Base-by-base conservation (phyloP, 2,888 invertebrate genomes). In the Operophtera brumata region DNA sequence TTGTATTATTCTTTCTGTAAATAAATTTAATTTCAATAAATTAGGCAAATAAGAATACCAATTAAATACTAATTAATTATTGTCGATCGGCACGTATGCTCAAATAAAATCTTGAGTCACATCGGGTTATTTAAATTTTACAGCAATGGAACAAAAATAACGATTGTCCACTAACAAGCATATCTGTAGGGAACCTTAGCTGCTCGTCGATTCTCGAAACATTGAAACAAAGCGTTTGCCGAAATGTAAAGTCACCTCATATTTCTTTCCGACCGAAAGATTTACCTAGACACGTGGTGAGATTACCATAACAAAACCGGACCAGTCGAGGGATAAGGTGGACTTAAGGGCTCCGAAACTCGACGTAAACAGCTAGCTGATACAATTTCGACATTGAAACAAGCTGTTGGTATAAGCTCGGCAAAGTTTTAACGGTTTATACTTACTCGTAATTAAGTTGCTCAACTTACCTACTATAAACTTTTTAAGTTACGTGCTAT, bases 281-380 rank as follows among this genome's bases (percentile, higher is more conserved):
- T 26, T 45, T 36, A 35, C 25, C 9, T 37, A 44, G 26, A 34
- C 14, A 25, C 14, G 7, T 14, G 30, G 32, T 44, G 44, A 50
- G 50, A 43, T 50, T 50, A 50, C 43, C 37, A 43, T 35, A 42
- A 43, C 49, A 43, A 44, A 43, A 43, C 37, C 36, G 42, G 26
- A 28, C 36, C 36, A 49, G 49, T 44, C 42, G 37, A 50, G 32
- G 50, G 44, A 32, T 37, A 39, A 44, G 37, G 32, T 50, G 37
- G 43, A 28, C 36, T 42, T 42, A 48, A 36, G 37, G 34, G 36
- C 37, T 44, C 20, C 30, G 28, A 28, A 43, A 37, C 28, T 35
- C 41, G 20, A 20, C 12, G 25, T 12, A 39, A 43, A 42, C 42
- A 43, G 28, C 36, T 43, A 11, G 30, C 10, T 37, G 37, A 28